Percentiles rank a stretch among this genome's conserved stretches.
phyloP scores from a whole-genome alignment of 2,113 vertebrate species.

The Parotia lawesii region DNA sequence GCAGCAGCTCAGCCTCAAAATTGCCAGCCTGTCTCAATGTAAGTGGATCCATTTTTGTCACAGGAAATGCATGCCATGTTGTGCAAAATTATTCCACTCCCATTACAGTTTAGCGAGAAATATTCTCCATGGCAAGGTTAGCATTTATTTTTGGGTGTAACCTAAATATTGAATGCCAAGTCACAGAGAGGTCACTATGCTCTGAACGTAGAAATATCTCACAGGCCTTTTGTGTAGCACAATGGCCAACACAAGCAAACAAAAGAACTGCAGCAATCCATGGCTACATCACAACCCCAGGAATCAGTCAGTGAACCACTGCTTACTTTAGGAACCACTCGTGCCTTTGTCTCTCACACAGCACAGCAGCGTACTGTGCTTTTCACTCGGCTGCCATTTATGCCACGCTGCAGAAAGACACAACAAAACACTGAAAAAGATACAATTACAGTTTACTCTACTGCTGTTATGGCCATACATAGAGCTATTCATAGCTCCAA shows the following conservation, averaged over 20 bases:
- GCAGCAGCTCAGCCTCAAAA: not conserved
- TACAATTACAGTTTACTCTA: not conserved
- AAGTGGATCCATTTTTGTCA: not conserved
- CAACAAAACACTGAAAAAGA: not conserved
- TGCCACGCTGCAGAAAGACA: not conserved
- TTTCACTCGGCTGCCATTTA: not conserved
- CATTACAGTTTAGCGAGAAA: not conserved
- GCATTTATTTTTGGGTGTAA: constrained; percentile 17
- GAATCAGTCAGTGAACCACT: not conserved
- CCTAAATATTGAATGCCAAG: constrained; percentile 8
- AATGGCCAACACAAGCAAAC: not conserved
- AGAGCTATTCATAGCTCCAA: constrained; percentile 16
- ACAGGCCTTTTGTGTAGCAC: not conserved
- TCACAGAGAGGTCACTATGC: not conserved
- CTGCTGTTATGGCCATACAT: not conserved
- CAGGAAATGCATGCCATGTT: not conserved
- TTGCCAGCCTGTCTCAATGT: not conserved
- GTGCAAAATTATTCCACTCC: not conserved
- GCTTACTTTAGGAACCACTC: not conserved
- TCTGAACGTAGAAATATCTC: not conserved
- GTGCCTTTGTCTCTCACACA: not conserved
- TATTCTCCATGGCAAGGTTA: not conserved
- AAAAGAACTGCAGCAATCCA: not conserved
- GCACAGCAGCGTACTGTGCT: not conserved
- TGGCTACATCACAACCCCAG: not conserved